Evolutionary conservation across 2,888 invertebrate genomes (phyloP), one percentile per base, ranked within the genome.

Genomic region (Pristionchus mayeri): DNA sequence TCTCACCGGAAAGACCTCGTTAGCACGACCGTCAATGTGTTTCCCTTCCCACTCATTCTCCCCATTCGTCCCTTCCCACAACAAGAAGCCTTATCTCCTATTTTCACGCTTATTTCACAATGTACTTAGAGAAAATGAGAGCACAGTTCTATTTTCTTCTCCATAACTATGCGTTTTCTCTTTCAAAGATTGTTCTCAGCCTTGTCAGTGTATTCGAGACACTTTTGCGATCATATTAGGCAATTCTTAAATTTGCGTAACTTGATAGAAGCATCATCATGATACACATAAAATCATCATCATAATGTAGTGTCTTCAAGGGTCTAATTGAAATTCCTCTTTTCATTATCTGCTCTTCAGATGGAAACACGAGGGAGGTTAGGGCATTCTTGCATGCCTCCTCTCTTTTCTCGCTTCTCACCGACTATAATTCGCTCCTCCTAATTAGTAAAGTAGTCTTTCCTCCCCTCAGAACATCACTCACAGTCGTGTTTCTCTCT

Each of bases 391-490:
- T 44, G 7, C 13, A 13, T 44, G n/a, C n/a, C n/a, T n/a, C n/a
- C 13, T 44, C 54, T 54, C 71, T 44, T 44, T 71, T 44, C 40
- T n/a, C 24, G 13, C 13, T 40, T 44, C 40, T 67, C 40, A 11
- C 40, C 37, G 24, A n/a, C 71, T 13, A 71, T 71, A 71, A 71
- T 71, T n/a, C 40, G 21, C n/a, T 13, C 24, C 71, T 71, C 37
- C 71, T 71, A 71, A 71, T 71, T 71, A 71, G 63, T 63, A 18
- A 1, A 18, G 6, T 40, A 37, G 71, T 71, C 71, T 63, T 63
- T 63, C 34, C 40, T 71, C 71, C 24, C 30, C 44, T 71, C 37
- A 71, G 71, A 71, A 40, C 71, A 40, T 37, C 71, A 71, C 71
- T 71, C 71, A 71, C n/a, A 44, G 24, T 71, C 71, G 44, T 18